Conservation (phyloP, 2,113 vertebrate genomes). For the Oncorhynchus kisutch region DNA sequence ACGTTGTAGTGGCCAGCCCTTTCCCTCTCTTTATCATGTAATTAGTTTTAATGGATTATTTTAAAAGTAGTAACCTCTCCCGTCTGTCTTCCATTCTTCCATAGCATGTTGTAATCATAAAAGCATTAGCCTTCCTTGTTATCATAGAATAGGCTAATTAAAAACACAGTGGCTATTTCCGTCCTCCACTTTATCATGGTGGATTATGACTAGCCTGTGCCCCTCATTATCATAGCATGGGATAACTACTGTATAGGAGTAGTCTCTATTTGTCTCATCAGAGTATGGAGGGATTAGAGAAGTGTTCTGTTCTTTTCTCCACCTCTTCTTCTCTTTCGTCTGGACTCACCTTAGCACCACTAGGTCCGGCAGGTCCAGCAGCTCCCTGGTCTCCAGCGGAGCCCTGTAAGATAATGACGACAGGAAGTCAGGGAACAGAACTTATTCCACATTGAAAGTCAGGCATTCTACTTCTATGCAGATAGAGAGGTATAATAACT, state of each 20-base stretch:
- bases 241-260: conserved; percentile 3
- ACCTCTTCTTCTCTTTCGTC: conserved; percentile 14
- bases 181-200: conserved; percentile 12
- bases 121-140: conserved; percentile 49
- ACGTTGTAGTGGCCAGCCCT: conserved; percentile 10
- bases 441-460: not conserved
- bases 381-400: conserved; percentile 88
- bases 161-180: conserved; percentile 32
- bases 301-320: not conserved
- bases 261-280: not conserved
- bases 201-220: conserved; percentile 47
- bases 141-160: conserved; percentile 55
- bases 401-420: conserved; percentile 73
- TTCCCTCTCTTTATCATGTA: conserved; percentile 28
- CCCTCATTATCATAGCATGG: conserved; percentile 52
- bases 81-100: conserved; percentile 34
- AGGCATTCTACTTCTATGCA: too few relatives aligned
- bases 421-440: not conserved
- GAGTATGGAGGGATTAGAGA: not conserved
- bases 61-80: conserved; percentile 17
- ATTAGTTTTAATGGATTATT: conserved; percentile 11
- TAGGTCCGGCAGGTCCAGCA: conserved; percentile 85
- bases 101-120: conserved; percentile 52
- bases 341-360: conserved; percentile 83
- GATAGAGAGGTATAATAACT: not conserved